Base-by-base conservation (phyloP, 2,797 vertebrate genomes). In the Takifugu rubripes region DNA sequence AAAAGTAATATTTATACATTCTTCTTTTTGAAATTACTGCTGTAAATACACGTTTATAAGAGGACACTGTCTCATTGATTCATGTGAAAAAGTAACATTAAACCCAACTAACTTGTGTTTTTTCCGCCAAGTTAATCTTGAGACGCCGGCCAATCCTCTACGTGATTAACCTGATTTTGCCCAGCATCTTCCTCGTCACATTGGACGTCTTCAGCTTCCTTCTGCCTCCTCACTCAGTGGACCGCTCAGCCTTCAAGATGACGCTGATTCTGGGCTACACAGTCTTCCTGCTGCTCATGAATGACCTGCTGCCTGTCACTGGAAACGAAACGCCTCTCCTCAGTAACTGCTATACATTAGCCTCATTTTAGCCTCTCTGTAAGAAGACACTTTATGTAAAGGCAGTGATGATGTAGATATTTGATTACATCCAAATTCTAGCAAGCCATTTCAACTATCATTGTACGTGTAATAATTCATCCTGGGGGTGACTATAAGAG, bases 191-290 rank as follows among this genome's bases (percentile, higher is more conserved):
- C 72, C 88, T 93, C 46, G 75, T 93, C 59, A 73, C 86, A 3
- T 77, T 92, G 6, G 88, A 94, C 24, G 76, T 93, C 57, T 85
- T 91, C 67, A 93, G 92, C 75, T 93, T 94, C 78, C 79, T 90
- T 59, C 79, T 94, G 51, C 91, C 89, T 0, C 82, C 83, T 15
- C 70, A 91, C 25, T 86, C 43, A 0, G 65, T 49, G 10, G 91
- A 90, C 62, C 75, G 87, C 0, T 87, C 86, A 2, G 63, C 90
- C 36, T 92, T 93, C 68, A 92, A 93, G 84, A 92, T 92, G 79
- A 92, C 90, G n/a, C 87, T 92, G 40, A 89, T 92, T 52, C 73
- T 93, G 68, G 91, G 90, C 45, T 93, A 92, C 83, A 91, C 87
- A 0, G 75, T 93, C 29, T 94, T 93, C 72, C 81, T 92, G 56